Conservation (phyloP, 2,797 vertebrate genomes). For the Cossypha polioptera region DNA sequence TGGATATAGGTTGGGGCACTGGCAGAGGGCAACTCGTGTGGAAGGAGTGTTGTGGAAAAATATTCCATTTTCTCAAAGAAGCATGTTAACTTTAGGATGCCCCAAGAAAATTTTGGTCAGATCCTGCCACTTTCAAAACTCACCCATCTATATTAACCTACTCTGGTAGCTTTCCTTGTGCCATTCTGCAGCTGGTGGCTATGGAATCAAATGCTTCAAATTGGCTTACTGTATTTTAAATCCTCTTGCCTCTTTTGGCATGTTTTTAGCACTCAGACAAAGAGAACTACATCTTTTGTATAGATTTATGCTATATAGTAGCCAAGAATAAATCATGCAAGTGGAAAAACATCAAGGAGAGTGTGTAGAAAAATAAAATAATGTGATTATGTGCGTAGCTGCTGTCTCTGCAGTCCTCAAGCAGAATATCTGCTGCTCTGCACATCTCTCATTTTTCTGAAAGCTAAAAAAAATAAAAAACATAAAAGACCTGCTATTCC, state of each 20-base stretch:
- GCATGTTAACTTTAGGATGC: not conserved
- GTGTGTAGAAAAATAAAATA: not conserved
- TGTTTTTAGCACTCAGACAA: not conserved
- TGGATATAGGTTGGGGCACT: accelerated
- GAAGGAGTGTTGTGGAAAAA: not conserved
- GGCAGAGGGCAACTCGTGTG: not conserved
- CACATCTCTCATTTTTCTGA: not conserved
- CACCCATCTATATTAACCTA: not conserved
- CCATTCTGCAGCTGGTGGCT: not conserved
- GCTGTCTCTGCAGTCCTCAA: not conserved
- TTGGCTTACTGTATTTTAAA: not conserved
- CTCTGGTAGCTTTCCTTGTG: not conserved
- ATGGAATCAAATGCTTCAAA: not conserved
- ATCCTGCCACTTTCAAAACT: not conserved
- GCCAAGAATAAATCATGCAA: not conserved
- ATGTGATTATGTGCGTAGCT: not conserved
- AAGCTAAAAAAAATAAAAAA: not conserved
- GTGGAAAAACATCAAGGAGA: not conserved
- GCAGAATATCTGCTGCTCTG: not conserved
- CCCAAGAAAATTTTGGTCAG: not conserved
- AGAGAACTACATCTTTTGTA: not conserved
- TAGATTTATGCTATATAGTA: not conserved
- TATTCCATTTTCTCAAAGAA: not conserved
- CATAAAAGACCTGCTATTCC: not conserved
- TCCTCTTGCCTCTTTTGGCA: not conserved